Evolutionary conservation across 2,113 vertebrate genomes (phyloP), one percentile per base, ranked within the genome.

Genomic region (Ancistrus triradiatus): DNA sequence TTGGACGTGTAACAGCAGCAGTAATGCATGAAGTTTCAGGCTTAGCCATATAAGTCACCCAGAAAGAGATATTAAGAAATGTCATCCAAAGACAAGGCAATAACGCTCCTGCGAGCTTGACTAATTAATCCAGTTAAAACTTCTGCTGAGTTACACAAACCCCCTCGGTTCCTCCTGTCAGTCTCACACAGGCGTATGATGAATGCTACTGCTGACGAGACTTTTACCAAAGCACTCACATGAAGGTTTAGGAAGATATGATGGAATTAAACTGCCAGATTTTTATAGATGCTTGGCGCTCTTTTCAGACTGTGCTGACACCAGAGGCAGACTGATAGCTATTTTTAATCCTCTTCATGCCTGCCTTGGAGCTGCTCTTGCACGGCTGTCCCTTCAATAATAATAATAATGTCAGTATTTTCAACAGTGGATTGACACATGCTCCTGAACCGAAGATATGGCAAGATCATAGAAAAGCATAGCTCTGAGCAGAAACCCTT

Each of bases 291-390:
- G 64, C 59, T 0, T 42, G 42, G 5, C 49, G 61, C 59, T 65
- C 38, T 28, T 73, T 74, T 80, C 66, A 67, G 73, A 63, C 61
- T 43, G 19, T 17, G 27, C 66, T 59, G 59, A 52, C 64, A 66
- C 55, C 19, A 62, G 46, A 56, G 68, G 69, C 61, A 65, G 69
- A 65, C 50, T 50, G 59, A 79, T 51, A 82, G 77, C 77, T 84
- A 83, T 84, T 83, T 87, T 81, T 81, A 84, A 81, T 80, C 78
- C 66, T 51, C 69, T 13, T 58, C 65, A 31, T 72, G 79, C 77
- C 77, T 57, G 27, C 37, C 82, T 80, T 73, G 63, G 68, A 78
- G 74, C 74, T 66, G 65, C 72, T 35, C 68, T 73, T 69, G 70
- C 74, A 71, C 80, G 78, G 75, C 78, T 80, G 79, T 82, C 81